Percentiles rank a stretch among this genome's conserved stretches.
Conservation (phyloP, 1,140 invertebrate species). For the Tetragonula clypearis region DNA sequence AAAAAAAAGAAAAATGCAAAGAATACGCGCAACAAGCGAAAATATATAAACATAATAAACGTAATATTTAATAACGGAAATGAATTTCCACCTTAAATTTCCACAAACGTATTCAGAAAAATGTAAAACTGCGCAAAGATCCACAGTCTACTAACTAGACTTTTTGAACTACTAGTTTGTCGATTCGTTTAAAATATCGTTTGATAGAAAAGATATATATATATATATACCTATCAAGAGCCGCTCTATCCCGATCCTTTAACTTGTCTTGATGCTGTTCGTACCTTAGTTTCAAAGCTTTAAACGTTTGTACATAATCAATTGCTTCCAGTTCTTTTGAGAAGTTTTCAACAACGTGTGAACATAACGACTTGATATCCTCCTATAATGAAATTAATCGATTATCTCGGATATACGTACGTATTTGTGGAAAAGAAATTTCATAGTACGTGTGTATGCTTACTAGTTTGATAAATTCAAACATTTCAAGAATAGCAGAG, state of each 20-base stretch:
- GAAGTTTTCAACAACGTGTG: slow-evolving; percentile 97
- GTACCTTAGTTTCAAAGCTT: slow-evolving; percentile 93
- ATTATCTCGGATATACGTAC: slow-evolving; percentile 12
- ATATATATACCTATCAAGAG: slow-evolving; percentile 89
- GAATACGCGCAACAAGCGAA: no score
- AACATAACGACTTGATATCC: slow-evolving; percentile 97
- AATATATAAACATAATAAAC: no score
- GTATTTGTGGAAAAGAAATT: slow-evolving; percentile 13
- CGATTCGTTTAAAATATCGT: not conserved
- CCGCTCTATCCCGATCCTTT: slow-evolving; percentile 91
- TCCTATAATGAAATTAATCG: slow-evolving; percentile 83
- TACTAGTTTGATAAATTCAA: slow-evolving; percentile 98
- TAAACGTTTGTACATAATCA: slow-evolving; percentile 98
- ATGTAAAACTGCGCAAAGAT: no score
- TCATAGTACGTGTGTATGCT: slow-evolving; percentile 55
- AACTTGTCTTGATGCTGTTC: slow-evolving; percentile 97
- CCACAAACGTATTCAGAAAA: no score
- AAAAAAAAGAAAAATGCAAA: no score
- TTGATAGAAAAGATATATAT: slow-evolving; percentile 15
- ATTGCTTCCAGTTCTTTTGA: slow-evolving; percentile 96
- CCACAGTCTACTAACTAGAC: no score
- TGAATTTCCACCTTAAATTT: no score
- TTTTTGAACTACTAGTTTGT: not conserved
- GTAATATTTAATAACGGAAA: no score
- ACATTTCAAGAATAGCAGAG: slow-evolving; percentile 99